Conservation (phyloP, 2,888 invertebrate species). For the Caradrina clavipalpis region DNA sequence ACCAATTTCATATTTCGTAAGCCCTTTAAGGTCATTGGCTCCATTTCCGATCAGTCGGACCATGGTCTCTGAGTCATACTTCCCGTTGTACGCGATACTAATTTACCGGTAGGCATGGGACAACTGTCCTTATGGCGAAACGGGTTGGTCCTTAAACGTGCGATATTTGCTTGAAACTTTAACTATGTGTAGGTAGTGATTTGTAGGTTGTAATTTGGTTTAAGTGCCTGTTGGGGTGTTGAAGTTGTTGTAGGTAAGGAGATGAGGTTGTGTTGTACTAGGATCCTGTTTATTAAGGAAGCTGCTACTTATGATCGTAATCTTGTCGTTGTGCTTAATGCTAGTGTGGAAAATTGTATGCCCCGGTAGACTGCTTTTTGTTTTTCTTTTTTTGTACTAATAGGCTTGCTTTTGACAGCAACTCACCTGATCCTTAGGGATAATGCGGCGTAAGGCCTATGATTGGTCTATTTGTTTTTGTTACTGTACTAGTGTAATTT, state of each 20-base stretch:
- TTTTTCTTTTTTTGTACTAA: too few relatives aligned
- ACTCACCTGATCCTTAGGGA: too few relatives aligned
- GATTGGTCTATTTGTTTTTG: too few relatives aligned
- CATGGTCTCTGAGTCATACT: constrained; percentile 52
- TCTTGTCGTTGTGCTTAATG: background rate
- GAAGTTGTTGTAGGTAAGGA: background rate
- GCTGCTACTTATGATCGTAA: background rate
- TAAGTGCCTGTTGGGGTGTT: background rate
- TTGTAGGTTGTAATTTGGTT: constrained; percentile 22
- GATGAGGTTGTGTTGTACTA: background rate
- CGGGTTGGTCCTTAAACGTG: constrained; percentile 32
- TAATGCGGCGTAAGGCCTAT: too few relatives aligned
- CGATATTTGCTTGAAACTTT: constrained; percentile 30
- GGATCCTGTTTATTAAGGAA: background rate
- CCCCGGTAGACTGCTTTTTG: too few relatives aligned
- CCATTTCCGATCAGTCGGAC: constrained; percentile 45
- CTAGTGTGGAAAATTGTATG: too few relatives aligned
- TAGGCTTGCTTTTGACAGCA: too few relatives aligned
- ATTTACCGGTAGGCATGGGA: constrained; percentile 54
- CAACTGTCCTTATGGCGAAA: constrained; percentile 43
- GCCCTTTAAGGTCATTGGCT: constrained; percentile 59
- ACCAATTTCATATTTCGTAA: constrained; percentile 36
- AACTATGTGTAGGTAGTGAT: constrained; percentile 18
- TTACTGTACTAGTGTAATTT: too few relatives aligned
- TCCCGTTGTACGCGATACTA: constrained; percentile 56